Base-by-base conservation (phyloP, 2,888 invertebrate genomes). In the Abrostola tripartita region DNA sequence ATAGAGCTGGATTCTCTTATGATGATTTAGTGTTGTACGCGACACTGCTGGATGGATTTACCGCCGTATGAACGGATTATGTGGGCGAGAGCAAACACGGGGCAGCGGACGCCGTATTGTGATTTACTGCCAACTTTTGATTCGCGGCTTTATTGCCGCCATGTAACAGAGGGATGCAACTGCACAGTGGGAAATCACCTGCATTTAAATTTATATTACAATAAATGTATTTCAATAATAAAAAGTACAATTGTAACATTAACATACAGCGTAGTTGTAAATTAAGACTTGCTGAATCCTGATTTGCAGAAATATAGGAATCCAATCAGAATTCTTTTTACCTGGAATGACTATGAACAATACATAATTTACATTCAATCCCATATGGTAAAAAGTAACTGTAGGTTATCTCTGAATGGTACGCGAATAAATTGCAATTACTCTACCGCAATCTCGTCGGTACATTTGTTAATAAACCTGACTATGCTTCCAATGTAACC, bases 81-180 rank as follows among this genome's bases (percentile, higher is more conserved):
- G 94, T 94, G 94, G 94, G 94, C 93, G 93, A 93, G 90, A 88
- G 94, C 93, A 94, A 94, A 94, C 93, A 93, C 90, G 92, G 91
- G 92, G 90, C 92, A 91, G 89, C 89, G 91, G 87, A 88, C 93
- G 92, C 92, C 92, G 90, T 93, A 92, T 94, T 93, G 91, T 91
- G 90, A 93, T 92, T 92, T 94, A 94, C 82, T 81, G 87, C 78
- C 81, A 88, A 93, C 93, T 94, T 94, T 94, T 94, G 94, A 94
- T 93, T 91, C 93, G 91, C 91, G 88, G 89, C 89, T 92, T 92
- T 92, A 92, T 92, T 89, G 89, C 88, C 83, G 85, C 88, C 88
- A 84, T 85, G 84, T 77, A 75, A 71, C 78, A 81, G 71, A 78
- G 81, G 86, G 83, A 86, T 85, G 84, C 81, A 81, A 84, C 83